Base-by-base conservation (phyloP, 2,113 vertebrate genomes). In the Amphilophus citrinellus region DNA sequence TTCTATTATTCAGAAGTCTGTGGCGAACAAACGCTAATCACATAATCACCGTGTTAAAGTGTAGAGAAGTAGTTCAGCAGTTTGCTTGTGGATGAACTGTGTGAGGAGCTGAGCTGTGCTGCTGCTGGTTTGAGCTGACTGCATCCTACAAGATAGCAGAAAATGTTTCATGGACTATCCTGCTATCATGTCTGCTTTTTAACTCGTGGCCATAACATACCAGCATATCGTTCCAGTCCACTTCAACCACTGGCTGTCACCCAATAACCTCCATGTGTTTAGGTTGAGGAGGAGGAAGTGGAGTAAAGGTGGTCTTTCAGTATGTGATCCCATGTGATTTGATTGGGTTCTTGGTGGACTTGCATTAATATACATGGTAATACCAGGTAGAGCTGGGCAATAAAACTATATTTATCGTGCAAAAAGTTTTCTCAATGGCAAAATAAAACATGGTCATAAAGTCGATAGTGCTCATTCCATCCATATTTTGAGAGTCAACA, bases 371-470 rank as follows among this genome's bases (percentile, higher is more conserved):
- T 14, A 13, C 42, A 44, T 44, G 7, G 13, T 44, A 44, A 44
- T 44, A 44, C 13, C 13, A 44, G 42, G 14, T 44, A 66, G n/a
- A 17, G 63, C n/a, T 66, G 63, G 63, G 39, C 39, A 15, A 66
- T 44, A 24, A 10, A 44, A 22, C 0, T 3, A 63, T 24, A 44
- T 24, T 66, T 66, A 24, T 42, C 39, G 15, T 65, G 37, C 11
- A 65, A 22, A 50, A 42, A 65, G 1, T 1, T 65, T 65, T 14
- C 62, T 13, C 42, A n/a, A 65, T 15, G 7, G n/a, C 20, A 65
- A 0, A 9, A 65, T 42, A 20, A 65, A 42, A 42, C n/a, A 24
- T 42, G 62, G 62, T n/a, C n/a, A 42, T 0, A 22, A 15, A 2
- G 37, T n/a, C 22, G n/a, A 65, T 0, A 7, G 5, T 37, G 35